Base-by-base conservation (phyloP, 2,113 vertebrate genomes). In the Apteryx mantelli region DNA sequence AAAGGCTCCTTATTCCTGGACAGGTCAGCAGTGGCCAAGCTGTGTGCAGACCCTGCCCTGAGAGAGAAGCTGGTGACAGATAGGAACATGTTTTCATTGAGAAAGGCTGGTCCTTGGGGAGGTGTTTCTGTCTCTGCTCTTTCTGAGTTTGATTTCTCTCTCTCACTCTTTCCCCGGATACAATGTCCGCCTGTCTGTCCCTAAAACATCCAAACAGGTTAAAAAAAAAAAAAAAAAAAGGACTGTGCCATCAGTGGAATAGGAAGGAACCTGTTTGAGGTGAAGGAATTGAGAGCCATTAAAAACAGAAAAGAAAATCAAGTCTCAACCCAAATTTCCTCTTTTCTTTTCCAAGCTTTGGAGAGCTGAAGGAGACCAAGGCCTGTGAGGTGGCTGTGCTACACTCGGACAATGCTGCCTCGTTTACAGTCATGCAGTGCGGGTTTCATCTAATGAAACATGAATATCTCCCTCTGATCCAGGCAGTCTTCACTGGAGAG, bases 1-100 rank as follows among this genome's bases (percentile, higher is more conserved):
- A 13, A 55, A 80, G 32, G 32, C 7, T 48, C 63, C 21, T 6
- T 36, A 4, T 50, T 81, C 19, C 19, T 8, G n/a, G 13, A 52
- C 20, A 32, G 19, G 11, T 80, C 11, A 14, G 32, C 5, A 20
- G n/a, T 60, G 1, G 13, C 12, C 32, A 36, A 80, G 11, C 22
- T 3, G 1, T 13, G 3, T 1, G 4, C 0, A 2, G 4, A 3
- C 2, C 8, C 26, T 19, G 7, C 58, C 11, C 4, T 22, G 7
- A 65, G 50, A 82, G 36, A 40, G 5, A 69, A 69, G 34, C 18
- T 18, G 32, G 30, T 22, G 78, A 38, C 18, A 32, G 32, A 11
- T 34, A 60, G 30, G 32, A 60, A 60, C 56, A 34, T 11, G 17
- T 60, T 34, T 30, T 9, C 30, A 34, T 60, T 60, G 32, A 30